phyloP scores from a whole-genome alignment of 2,888 invertebrate genomes.

The Orgyia antiqua region DNA sequence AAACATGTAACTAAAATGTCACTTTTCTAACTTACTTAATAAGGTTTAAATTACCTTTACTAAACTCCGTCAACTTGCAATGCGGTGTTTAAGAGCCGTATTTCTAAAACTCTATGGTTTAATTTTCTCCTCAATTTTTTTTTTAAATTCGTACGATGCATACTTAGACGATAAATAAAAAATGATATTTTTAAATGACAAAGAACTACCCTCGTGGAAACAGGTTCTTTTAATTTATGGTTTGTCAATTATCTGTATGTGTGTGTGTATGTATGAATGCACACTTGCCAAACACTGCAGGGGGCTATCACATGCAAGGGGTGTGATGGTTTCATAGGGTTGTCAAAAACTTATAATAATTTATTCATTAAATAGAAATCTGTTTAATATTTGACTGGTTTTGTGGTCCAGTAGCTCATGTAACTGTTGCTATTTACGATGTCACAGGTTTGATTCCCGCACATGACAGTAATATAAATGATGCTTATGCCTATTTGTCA shows the following conservation, averaged over 20 bases:
- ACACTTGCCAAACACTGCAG: conserved; percentile 57
- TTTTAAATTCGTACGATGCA: too few relatives aligned
- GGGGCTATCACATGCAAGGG: conserved; percentile 57
- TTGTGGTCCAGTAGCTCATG: too few relatives aligned
- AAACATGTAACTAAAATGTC: conserved; percentile 14
- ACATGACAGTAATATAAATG: too few relatives aligned
- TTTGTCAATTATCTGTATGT: conserved; percentile 49
- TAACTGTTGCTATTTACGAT: too few relatives aligned
- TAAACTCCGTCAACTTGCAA: conserved; percentile 3
- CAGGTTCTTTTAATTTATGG: conserved; percentile 71
- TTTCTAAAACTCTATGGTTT: neutral
- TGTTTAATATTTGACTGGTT: too few relatives aligned
- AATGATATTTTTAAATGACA: conserved; percentile 39
- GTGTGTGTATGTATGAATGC: conserved; percentile 25
- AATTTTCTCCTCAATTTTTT: too few relatives aligned
- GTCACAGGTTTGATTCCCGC: too few relatives aligned
- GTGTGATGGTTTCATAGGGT: conserved; percentile 55
- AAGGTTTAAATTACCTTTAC: conserved; percentile 28
- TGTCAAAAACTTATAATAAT: conserved; percentile 20
- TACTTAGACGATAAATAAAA: conserved; percentile 31
- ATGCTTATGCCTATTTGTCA: too few relatives aligned
- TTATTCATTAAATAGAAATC: too few relatives aligned
- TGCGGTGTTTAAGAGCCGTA: conserved; percentile 5
- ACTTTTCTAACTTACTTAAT: conserved; percentile 24
- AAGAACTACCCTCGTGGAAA: conserved; percentile 56